Base-by-base conservation (phyloP, 1,140 invertebrate species). In the Drosophila auraria region DNA sequence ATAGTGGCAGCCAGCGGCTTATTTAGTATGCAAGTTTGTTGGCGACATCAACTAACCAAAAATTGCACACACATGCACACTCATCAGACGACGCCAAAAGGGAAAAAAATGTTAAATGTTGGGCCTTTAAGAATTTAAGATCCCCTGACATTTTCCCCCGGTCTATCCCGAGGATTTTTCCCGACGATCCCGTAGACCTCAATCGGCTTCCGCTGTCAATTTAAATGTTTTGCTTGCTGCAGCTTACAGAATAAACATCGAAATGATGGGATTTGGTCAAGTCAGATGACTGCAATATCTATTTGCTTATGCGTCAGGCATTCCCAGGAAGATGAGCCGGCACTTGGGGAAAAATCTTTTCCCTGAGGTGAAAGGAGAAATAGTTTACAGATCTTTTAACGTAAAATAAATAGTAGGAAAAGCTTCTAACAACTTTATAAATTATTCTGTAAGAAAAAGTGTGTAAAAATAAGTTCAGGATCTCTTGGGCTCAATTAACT, bases 21-120 rank as follows among this genome's bases (percentile, higher is more conserved):
- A 91, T 90, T 90, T 90, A 82, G 82, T 90, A 91, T 90, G 82
- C 86, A 80, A 66, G 76, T 82, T 86, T 86, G 82, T 90, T 70
- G 77, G 79, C 82, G 79, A 82, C 86, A 82, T 89, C 66, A 80
- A 86, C 75, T 69, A 82, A 87, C 83, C 70, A 57, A 76, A 87
- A 87, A 80, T 63, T 73, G 62, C 82, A 64, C 60, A 70, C 68
- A 78, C 44, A 74, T 50, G 65, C 63, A 66, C 58, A 49, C 40
- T 40, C 65, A 68, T 33, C 40, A 61, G 38, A 50, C 27, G 23
- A 20, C 51, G 50, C 27, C 25, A 30, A 2, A 53, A 57, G 9
- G 33, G 33, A 61, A 36, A 54, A 68, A 62, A 59, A 66, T 61
- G 30, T 61, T 61, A 69, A 60, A 50, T 73, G 44, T 42, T 11